These are phyloP conservation scores for Moxostoma hubbsi DNA, from an alignment of 2,797 vertebrate genomes.

Conservation along the genomic window DNA sequence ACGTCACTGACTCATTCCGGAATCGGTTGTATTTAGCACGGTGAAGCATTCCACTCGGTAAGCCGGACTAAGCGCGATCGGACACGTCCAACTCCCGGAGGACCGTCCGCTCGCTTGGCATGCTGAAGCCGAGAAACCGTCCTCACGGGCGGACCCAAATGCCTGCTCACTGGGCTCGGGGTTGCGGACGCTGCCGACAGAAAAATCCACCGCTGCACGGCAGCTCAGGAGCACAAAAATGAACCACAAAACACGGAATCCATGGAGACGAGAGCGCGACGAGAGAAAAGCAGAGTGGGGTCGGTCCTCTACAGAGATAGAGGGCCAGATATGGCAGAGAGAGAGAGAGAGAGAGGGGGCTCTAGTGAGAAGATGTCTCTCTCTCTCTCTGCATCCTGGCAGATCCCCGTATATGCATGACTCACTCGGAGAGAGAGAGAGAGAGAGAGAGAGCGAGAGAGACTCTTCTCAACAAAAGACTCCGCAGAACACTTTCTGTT, in stretches of 20 bases:
- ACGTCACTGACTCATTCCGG: slow-evolving; percentile 99
- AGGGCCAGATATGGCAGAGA: slow-evolving; percentile 53
- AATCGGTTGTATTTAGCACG: slow-evolving; percentile 99
- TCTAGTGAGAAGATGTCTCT: slow-evolving; percentile 79
- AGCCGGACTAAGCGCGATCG: slow-evolving; percentile 87
- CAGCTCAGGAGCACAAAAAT: slow-evolving; percentile 68
- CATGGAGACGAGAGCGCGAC: slow-evolving; percentile 68
- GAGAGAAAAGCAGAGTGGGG: slow-evolving; percentile 58
- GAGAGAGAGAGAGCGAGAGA: slow-evolving; percentile 73
- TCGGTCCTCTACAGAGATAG: slow-evolving; percentile 48
- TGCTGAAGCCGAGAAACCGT: slow-evolving; percentile 78
- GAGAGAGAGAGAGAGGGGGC: slow-evolving; percentile 59
- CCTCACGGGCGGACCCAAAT: slow-evolving; percentile 67
- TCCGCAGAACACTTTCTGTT: slow-evolving; percentile 99
- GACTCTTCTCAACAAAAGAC: slow-evolving; percentile 99
- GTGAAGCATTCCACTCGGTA: slow-evolving; percentile 99
- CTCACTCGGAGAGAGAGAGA: slow-evolving; percentile 91
- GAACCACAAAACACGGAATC: slow-evolving; percentile 69
- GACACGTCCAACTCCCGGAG: slow-evolving; percentile 87
- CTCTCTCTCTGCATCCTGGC: slow-evolving; percentile 87
- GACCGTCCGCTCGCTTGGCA: slow-evolving; percentile 87
- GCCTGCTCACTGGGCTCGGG: slow-evolving; percentile 62
- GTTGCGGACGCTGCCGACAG: slow-evolving; percentile 64
- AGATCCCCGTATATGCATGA: slow-evolving; percentile 97
- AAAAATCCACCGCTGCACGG: slow-evolving; percentile 73